These are phyloP conservation scores for Galago senegalensis DNA, from an alignment of 2,797 vertebrate species.

Conservation along the genomic window DNA sequence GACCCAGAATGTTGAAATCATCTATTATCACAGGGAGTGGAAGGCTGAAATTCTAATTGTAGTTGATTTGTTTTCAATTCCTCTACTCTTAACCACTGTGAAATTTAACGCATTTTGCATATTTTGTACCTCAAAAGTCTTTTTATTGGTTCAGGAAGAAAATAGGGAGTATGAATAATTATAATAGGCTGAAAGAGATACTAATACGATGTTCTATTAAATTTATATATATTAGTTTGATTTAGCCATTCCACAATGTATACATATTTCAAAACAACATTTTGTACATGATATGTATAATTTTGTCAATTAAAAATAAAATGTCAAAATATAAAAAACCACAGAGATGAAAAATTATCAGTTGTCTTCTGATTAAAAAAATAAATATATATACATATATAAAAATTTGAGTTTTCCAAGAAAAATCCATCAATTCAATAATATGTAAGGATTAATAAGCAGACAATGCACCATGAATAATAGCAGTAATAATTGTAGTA, in stretches of 20 bases:
- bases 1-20: not conserved
- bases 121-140: not conserved
- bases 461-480: conserved; percentile 28
- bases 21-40: not conserved
- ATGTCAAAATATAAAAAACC: not conserved
- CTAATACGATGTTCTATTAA: not conserved
- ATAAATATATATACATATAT: not conserved
- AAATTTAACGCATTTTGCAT: not conserved
- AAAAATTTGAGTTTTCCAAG: conserved; percentile 47
- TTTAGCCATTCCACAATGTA: not conserved
- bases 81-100: not conserved
- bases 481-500: not conserved
- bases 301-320: not conserved
- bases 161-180: not conserved
- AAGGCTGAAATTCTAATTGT: not conserved
- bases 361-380: not conserved
- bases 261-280: not conserved
- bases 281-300: not conserved
- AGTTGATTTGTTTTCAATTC: not conserved
- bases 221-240: not conserved
- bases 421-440: conserved; percentile 1
- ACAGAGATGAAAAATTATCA: not conserved
- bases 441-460: conserved; percentile 12
- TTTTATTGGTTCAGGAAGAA: not conserved
- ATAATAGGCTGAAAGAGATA: not conserved